These are phyloP conservation scores for Herpailurus yagouaroundi DNA, from an alignment of 2,113 vertebrate genomes.

Conservation along the genomic window DNA sequence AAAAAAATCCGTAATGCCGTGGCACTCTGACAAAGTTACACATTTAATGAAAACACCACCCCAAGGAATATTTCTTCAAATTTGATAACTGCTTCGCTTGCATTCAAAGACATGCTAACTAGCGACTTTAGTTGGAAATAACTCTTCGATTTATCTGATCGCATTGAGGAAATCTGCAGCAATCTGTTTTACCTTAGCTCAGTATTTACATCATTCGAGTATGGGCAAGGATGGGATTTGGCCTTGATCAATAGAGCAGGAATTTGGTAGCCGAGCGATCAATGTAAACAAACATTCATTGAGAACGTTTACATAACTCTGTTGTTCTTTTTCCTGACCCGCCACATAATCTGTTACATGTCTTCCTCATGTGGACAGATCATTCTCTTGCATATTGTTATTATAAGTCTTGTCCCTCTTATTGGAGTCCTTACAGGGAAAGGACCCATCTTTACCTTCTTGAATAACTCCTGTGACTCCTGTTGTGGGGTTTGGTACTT, in stretches of 20 bases:
- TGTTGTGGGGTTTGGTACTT: not conserved
- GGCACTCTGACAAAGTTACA: constrained; percentile 87
- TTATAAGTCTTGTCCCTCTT: not conserved
- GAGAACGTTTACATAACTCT: not conserved
- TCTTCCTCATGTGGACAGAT: not conserved
- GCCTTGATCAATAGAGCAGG: not conserved
- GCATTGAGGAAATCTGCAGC: not conserved
- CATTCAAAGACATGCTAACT: constrained; percentile 69
- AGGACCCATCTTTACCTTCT: not conserved
- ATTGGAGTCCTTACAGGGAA: not conserved
- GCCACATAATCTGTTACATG: not conserved
- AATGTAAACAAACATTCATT: not conserved
- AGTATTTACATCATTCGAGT: not conserved
- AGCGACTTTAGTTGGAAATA: constrained; percentile 51
- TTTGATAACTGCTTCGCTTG: constrained; percentile 73
- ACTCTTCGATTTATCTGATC: constrained; percentile 27
- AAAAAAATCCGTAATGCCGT: constrained; percentile 69
- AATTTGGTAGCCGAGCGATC: not conserved
- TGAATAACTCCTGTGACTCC: not conserved
- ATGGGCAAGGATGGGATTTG: not conserved
- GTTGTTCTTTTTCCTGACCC: not conserved
- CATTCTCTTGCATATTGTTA: not conserved
- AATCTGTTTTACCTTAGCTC: not conserved
- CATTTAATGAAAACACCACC: constrained; percentile 92
- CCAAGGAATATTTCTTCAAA: constrained; percentile 83